Evolutionary conservation across 2,888 invertebrate species (phyloP), one percentile per base, ranked within the genome.

Genomic region (Julus scanicus): DNA sequence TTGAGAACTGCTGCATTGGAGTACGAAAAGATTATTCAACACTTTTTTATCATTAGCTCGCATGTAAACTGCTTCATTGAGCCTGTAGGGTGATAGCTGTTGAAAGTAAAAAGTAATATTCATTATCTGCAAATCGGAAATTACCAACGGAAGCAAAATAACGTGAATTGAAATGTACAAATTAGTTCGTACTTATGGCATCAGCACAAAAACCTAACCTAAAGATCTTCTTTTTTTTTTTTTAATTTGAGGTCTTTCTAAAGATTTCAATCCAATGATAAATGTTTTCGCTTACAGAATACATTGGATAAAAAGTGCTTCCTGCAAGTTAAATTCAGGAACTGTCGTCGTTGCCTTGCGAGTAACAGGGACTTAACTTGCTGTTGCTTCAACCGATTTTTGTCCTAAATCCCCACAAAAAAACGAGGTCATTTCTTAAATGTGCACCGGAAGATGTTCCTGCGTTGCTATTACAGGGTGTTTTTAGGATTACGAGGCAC

Each of bases 101-200:
- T 29, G 71, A 9, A 8, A 11, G 71, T 11, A 71, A 37, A 29
- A 80, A 80, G 80, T 29, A 29, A 80, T 39, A 39, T 53, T 15
- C 53, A 53, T 80, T 80, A 80, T 80, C 80, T 80, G 39, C 80
- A 80, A 80, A 39, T 80, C 80, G 80, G 80, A 80, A 80, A 80
- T 80, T 37, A 80, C 15, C 80, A 80, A 11, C 80, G 80, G 80
- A 80, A 80, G 80, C 37, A 13, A 15, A 37, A 80, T 80, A 80
- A 80, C 13, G 80, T 13, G 15, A 80, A 80, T 11, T 80, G 80
- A 80, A 71, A 80, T 37, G 37, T 80, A 37, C 80, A 80, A 80
- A 80, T 80, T 80, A 80, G 37, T 13, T 80, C 80, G 2, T 80
- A 80, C 80, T 80, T 80, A 80, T 13, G 37, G 80, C 11, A 39